Conservation (phyloP, 2,113 vertebrate species). For the Tyto alba region DNA sequence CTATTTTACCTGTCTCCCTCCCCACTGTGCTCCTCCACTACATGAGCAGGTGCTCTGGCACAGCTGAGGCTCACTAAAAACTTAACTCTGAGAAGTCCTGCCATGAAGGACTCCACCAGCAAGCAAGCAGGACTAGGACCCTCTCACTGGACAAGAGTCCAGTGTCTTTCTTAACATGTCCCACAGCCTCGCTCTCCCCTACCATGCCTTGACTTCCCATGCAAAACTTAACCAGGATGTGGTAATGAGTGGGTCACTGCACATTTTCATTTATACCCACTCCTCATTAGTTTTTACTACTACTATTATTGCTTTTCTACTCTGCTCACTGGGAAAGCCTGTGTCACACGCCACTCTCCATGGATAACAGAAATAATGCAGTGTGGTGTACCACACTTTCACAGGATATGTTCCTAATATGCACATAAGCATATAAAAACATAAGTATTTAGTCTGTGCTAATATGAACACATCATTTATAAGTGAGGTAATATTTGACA, state of each 20-base stretch:
- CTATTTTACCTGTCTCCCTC: neutral
- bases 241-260: neutral
- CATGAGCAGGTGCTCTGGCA: neutral
- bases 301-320: neutral
- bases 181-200: neutral
- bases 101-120: neutral
- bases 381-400: neutral
- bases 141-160: neutral
- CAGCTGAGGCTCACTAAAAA: neutral
- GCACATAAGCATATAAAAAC: fast-evolving
- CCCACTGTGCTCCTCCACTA: neutral
- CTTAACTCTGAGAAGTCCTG: neutral
- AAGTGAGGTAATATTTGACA: neutral
- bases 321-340: neutral
- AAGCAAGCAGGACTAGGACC: neutral
- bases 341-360: neutral
- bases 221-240: neutral
- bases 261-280: neutral
- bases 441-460: neutral
- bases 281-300: neutral
- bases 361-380: neutral
- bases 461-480: neutral
- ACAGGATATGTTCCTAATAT: neutral
- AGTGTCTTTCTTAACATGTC: neutral
- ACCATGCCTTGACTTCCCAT: neutral